Evolutionary conservation across 2,797 vertebrate species (phyloP).

Genomic region (Buceros bicornis): DNA sequence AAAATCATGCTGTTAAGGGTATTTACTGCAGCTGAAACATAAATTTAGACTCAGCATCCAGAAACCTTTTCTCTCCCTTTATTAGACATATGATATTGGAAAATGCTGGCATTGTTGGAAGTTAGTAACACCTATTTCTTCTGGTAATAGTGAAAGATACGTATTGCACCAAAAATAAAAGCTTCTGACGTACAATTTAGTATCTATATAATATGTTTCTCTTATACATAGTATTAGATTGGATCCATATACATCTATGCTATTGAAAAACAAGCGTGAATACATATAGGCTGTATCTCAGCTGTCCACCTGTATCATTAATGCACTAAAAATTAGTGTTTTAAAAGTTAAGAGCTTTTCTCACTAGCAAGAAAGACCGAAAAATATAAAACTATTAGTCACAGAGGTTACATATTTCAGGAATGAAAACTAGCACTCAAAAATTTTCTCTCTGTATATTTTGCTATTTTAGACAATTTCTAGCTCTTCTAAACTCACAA

Average conservation of each 20-base stretch:
- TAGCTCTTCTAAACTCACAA: not conserved
- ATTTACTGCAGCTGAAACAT: not conserved
- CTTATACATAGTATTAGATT: not conserved
- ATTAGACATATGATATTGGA: not conserved
- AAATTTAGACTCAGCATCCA: not conserved
- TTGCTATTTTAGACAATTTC: not conserved
- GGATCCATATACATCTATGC: not conserved
- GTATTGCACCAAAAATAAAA: not conserved
- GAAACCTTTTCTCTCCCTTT: not conserved
- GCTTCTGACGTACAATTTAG: not conserved
- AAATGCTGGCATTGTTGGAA: not conserved
- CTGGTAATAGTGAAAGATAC: not conserved
- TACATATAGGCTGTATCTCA: not conserved
- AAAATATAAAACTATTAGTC: not conserved
- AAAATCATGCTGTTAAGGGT: not conserved
- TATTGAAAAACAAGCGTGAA: not conserved
- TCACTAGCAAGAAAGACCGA: not conserved
- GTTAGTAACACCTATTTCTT: not conserved
- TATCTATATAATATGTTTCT: not conserved
- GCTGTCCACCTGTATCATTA: not conserved
- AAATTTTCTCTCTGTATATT: not conserved
- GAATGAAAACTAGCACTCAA: not conserved
- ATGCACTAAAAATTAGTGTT: not conserved
- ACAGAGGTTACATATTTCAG: not conserved
- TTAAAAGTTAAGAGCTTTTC: not conserved